Base-by-base conservation (phyloP, 2,113 vertebrate genomes). In the Cyanoliseus patagonus region DNA sequence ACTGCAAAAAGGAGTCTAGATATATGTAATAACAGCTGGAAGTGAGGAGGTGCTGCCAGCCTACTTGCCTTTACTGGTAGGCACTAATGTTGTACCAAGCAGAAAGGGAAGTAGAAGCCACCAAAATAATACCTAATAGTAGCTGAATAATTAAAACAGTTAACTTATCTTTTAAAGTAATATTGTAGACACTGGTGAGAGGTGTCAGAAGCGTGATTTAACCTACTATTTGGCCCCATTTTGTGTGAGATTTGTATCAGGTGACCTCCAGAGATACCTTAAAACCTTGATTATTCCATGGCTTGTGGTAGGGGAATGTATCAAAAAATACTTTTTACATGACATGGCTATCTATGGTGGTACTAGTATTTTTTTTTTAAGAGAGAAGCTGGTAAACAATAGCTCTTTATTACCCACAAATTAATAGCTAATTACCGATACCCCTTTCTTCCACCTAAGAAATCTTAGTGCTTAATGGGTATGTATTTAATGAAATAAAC, bases 1-100 rank as follows among this genome's bases (percentile, higher is more conserved):
- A 0, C 64, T 92, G 93, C 88, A 95, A 31, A 91, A 93, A 96
- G 53, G 69, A 86, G 41, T 44, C 74, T 89, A 3, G 4, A 25
- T 94, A 59, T 55, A 83, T 97, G 85, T 74, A 76, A 13, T 1
- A 83, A 66, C 86, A 82, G 88, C 64, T 85, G 80, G 88, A 75
- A 92, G 52, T 35, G 74, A 91, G 69, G 51, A 86, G 73, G 77
- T 85, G n/a, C 49, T 96, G 83, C 86, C 91, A 95, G 88, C 62
- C 77, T 73, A 28, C 51, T 68, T 78, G 76, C 39, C 57, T 44
- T 75, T 68, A 6, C 33, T 75, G 13, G 78, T 90, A 82, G 47
- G 30, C 31, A n/a, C 51, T 72, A 33, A 28, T 51, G 31, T 7
- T 55, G 19, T 68, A 86, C 46, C 42, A 47, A 55, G 49, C 22